phyloP scores from a whole-genome alignment of 2,797 vertebrate species.

The Pangasius sanitwongsei region DNA sequence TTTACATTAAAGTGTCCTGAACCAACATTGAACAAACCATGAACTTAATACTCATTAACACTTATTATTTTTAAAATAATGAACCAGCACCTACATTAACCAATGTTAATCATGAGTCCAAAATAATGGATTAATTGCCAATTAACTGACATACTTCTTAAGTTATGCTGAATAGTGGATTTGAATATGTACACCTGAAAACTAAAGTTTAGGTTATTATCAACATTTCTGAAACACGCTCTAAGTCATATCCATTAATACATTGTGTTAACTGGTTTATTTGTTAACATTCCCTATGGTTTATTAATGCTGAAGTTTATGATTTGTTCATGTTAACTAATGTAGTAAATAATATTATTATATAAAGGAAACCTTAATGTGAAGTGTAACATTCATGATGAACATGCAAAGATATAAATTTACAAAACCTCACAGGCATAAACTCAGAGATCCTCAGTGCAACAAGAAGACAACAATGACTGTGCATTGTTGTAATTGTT shows the following conservation, averaged over 20 bases:
- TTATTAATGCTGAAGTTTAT: background rate
- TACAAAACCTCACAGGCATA: background rate
- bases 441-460: background rate
- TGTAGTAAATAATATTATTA: background rate
- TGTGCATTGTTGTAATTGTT: constrained; percentile 4
- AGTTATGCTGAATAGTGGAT: background rate
- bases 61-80: background rate
- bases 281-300: background rate
- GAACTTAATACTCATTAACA: background rate
- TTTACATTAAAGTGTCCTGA: constrained; percentile 31
- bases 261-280: background rate
- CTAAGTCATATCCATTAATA: background rate
- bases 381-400: background rate
- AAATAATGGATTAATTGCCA: background rate
- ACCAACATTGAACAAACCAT: background rate
- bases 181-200: background rate
- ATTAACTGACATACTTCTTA: background rate
- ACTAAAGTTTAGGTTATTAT: background rate
- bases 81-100: background rate
- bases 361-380: background rate
- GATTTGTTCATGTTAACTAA: background rate
- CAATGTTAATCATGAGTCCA: background rate
- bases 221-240: background rate
- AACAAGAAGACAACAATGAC: background rate
- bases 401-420: constrained; percentile 10